Conservation (phyloP, 2,888 invertebrate genomes). For the Reticulitermes lucifugus region DNA sequence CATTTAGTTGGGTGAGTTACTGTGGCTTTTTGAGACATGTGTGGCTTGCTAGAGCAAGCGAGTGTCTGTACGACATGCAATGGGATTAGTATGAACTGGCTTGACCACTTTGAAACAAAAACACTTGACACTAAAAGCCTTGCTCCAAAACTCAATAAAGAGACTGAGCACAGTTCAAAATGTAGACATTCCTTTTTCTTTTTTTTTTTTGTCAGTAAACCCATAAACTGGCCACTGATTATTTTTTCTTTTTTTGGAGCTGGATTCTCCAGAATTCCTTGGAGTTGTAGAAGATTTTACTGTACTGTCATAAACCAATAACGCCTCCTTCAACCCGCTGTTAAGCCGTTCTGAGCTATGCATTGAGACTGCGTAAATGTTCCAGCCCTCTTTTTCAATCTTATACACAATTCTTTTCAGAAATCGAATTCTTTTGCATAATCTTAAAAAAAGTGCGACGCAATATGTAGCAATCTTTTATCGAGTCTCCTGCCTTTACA, state of each 20-base stretch:
- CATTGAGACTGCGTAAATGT: slow-evolving; percentile 30
- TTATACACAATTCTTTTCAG: slow-evolving; percentile 25
- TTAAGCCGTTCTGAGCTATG: slow-evolving; percentile 21
- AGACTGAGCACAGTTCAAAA: not conserved
- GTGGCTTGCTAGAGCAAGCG: too few relatives aligned
- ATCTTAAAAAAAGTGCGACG: slow-evolving; percentile 22
- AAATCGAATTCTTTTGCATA: slow-evolving; percentile 35
- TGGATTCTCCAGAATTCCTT: not conserved
- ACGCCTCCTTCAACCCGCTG: not conserved
- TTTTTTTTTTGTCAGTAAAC: not conserved
- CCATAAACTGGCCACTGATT: not conserved
- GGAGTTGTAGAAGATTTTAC: not conserved
- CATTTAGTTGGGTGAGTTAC: too few relatives aligned
- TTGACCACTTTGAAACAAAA: too few relatives aligned
- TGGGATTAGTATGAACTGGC: too few relatives aligned
- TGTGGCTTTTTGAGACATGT: too few relatives aligned
- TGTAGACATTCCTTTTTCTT: not conserved
- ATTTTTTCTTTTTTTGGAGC: not conserved
- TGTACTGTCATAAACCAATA: slow-evolving; percentile 29
- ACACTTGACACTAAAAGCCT: too few relatives aligned
- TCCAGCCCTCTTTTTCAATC: slow-evolving; percentile 34
- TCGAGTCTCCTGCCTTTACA: slow-evolving; percentile 8
- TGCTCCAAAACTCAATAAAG: too few relatives aligned
- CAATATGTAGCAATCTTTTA: not conserved
- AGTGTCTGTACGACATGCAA: too few relatives aligned